Percentiles rank a stretch among this genome's conserved stretches.
phyloP scores from a whole-genome alignment of 2,888 invertebrate genomes.

The Diarsia brunnea region DNA sequence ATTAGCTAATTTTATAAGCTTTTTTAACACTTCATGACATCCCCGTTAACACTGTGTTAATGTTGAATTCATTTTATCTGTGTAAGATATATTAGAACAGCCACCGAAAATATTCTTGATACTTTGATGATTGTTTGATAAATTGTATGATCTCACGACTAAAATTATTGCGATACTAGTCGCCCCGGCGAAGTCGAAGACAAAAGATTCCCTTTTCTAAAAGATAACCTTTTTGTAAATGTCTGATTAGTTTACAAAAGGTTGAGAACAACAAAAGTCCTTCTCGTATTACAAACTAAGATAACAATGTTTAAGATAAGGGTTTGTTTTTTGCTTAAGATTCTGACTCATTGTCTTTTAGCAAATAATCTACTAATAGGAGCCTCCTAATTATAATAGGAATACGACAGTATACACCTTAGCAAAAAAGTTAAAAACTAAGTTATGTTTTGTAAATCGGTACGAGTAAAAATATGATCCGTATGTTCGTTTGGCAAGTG shows the following conservation, averaged over 20 bases:
- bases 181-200: conserved; percentile 9
- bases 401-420: background rate
- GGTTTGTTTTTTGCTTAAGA: conserved; percentile 56
- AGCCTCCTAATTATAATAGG: background rate
- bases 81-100: conserved; percentile 65
- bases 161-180: conserved; percentile 21
- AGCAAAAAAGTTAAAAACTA: background rate
- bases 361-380: background rate
- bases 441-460: background rate
- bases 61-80: conserved; percentile 71
- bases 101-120: conserved; percentile 44
- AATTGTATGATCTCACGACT: conserved; percentile 37
- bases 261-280: conserved; percentile 71
- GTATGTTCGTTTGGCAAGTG: background rate
- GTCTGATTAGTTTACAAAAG: conserved; percentile 40
- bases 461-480: background rate
- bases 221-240: conserved; percentile 38
- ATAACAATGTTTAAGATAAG: conserved; percentile 76
- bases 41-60: conserved; percentile 76
- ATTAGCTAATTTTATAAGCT: conserved; percentile 70
- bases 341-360: conserved; percentile 34
- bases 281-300: conserved; percentile 81
- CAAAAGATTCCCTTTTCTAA: conserved; percentile 30
- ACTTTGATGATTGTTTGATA: conserved; percentile 55
- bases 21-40: conserved; percentile 75